Base-by-base conservation (phyloP, 1,140 invertebrate genomes). In the Phenacoccus solenopsis region DNA sequence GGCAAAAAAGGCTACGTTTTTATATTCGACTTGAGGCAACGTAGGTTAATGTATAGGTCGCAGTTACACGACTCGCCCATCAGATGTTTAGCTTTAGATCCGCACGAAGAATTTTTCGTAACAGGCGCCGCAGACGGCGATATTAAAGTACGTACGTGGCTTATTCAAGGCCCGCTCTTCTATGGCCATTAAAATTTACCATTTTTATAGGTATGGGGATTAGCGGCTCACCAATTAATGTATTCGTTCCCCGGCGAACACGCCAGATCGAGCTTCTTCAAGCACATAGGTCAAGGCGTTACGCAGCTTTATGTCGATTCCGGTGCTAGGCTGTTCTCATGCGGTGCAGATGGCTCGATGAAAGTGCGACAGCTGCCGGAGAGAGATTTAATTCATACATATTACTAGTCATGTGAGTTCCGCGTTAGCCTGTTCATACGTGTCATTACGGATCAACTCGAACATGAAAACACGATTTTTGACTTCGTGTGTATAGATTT, bases 51-150 rank as follows among this genome's bases (percentile, higher is more conserved):
- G 10, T 91, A 97, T 77, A 88, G 91, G 74, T 94, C 97, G 79
- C 86, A 89, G 79, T 94, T 92, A 64, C 94, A 98, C 77, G 94
- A 97, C 75, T 90, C 88, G 56, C 87, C 94, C 69, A 90, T 99
- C 67, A 97, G 97, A 81, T 96, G 94, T 78, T 84, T 99, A 72
- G 90, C 94, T 30, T 83, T 98, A 12, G 94, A 98, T 82, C 91
- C 93, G 0, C 87, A 89, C 69, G 94, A 98, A 81, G 95, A 98
- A 80, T 93, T 92, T 79, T 98, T 98, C 80, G 94, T 94, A 9
- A 96, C 96, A 69, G 97, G 96, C 32, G 93, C 96, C 38, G 92
- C 94, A n/a, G 96, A 99, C 80, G 97, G 97, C 24, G 95, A 98
- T 81, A 96, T 99, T 73, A 98, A 98, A 87, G 96, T 97, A 79